These are phyloP conservation scores for Idaea aversata DNA, from an alignment of 2,888 invertebrate genomes.

Conservation along the genomic window DNA sequence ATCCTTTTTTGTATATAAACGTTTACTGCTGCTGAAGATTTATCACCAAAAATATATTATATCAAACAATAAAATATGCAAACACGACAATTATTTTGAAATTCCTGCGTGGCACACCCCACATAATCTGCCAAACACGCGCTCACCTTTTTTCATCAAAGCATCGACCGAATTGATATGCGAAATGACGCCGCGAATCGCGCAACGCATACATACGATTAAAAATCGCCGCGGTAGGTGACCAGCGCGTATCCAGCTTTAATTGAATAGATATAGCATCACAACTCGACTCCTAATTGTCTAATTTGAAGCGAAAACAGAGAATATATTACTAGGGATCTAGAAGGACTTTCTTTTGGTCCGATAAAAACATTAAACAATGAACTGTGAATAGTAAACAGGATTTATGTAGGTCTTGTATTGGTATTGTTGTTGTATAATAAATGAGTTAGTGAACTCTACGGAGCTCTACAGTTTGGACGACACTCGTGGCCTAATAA, in stretches of 20 bases:
- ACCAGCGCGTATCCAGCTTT: constrained; percentile 69
- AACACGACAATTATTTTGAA: constrained; percentile 40
- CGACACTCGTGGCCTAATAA: constrained; percentile 24
- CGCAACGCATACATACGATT: constrained; percentile 78
- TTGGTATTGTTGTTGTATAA: constrained; percentile 40
- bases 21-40: neutral
- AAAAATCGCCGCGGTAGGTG: constrained; percentile 78
- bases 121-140: constrained; percentile 56
- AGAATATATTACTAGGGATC: constrained; percentile 73
- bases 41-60: constrained; percentile 10
- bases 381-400: constrained; percentile 66
- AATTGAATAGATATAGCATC: constrained; percentile 75
- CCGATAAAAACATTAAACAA: constrained; percentile 63
- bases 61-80: constrained; percentile 17
- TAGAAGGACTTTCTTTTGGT: constrained; percentile 77
- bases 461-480: constrained; percentile 19
- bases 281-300: constrained; percentile 74
- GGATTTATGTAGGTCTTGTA: constrained; percentile 46
- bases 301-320: constrained; percentile 78
- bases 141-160: constrained; percentile 69
- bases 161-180: constrained; percentile 73
- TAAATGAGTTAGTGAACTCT: constrained; percentile 36
- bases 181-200: constrained; percentile 69
- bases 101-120: constrained; percentile 43
- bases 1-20: neutral